Conservation (phyloP, 64 coral and sea anemone genomes). For the Dendronephthya gigantea region DNA sequence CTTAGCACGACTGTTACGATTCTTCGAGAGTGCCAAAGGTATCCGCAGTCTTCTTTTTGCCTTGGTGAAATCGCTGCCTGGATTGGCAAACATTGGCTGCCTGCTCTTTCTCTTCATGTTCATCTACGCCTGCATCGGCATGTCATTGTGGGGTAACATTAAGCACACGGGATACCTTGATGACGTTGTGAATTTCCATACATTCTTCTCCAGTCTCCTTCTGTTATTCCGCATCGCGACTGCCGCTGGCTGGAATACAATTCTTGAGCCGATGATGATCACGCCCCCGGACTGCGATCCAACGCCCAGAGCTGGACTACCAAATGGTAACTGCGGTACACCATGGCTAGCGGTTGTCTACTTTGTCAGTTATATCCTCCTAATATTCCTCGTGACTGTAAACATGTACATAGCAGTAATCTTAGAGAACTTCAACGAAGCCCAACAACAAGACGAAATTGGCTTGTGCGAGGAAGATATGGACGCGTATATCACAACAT, state of each 20-base stretch:
- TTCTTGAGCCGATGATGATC: slow-evolving; percentile 90
- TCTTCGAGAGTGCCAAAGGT: slow-evolving; percentile 91
- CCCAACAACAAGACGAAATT: slow-evolving; percentile 88
- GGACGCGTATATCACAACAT: slow-evolving; percentile 72
- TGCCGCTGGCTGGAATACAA: slow-evolving; percentile 93
- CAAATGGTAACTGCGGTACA: slow-evolving; percentile 65
- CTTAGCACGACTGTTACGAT: slow-evolving; percentile 67
- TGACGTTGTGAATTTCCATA: slow-evolving; percentile 96
- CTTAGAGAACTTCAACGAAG: slow-evolving; percentile 97
- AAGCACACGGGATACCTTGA: slow-evolving; percentile 81
- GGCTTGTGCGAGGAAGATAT: slow-evolving; percentile 90
- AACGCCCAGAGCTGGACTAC: neutral
- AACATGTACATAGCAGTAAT: slow-evolving; percentile 99
- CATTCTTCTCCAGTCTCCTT: slow-evolving; percentile 75
- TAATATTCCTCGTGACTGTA: slow-evolving; percentile 86
- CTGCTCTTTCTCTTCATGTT: slow-evolving; percentile 82
- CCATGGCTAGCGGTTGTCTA: slow-evolving; percentile 78
- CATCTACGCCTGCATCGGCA: slow-evolving; percentile 92
- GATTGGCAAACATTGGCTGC: slow-evolving; percentile 85
- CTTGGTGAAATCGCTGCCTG: slow-evolving; percentile 81
- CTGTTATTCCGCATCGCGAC: slow-evolving; percentile 84
- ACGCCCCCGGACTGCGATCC: slow-evolving; percentile 39
- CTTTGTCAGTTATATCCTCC: slow-evolving; percentile 85
- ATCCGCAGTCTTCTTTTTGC: slow-evolving; percentile 78
- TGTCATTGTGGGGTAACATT: slow-evolving; percentile 89